Conservation (phyloP, 1,140 invertebrate genomes). For the Gerris buenoi region DNA sequence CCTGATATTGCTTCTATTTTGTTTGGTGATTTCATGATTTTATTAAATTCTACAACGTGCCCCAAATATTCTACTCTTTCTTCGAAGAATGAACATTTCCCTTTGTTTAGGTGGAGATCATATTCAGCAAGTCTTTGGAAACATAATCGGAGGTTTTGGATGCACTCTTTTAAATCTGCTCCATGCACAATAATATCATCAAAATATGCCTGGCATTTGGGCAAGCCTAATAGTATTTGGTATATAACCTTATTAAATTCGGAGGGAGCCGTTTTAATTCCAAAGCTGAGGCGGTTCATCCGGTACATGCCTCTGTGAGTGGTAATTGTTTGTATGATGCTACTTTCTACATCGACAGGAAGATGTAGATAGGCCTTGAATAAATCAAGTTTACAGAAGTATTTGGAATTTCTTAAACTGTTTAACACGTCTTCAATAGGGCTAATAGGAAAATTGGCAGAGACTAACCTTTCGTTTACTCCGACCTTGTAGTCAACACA, state of each 20-base stretch:
- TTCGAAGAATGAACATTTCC: not conserved
- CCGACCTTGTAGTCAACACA: constrained; percentile 33
- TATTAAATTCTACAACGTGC: not conserved
- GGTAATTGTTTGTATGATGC: constrained; percentile 26
- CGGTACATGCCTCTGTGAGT: constrained; percentile 3
- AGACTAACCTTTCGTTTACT: constrained; percentile 16
- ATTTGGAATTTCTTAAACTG: constrained; percentile 1
- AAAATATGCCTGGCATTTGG: constrained; percentile 5
- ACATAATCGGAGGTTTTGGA: not conserved
- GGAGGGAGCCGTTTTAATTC: constrained; percentile 7
- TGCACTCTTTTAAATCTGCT: not conserved
- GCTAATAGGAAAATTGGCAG: constrained; percentile 2
- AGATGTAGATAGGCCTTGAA: constrained; percentile 26
- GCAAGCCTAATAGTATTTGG: not conserved
- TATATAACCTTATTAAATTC: constrained; percentile 3
- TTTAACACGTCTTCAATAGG: not conserved
- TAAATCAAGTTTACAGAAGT: constrained; percentile 6
- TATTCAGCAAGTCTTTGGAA: constrained; percentile 4
- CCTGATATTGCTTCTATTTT: too few relatives aligned
- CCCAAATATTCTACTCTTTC: not conserved
- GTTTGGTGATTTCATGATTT: constrained; percentile 7
- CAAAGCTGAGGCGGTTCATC: constrained; percentile 12
- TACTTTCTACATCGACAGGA: constrained; percentile 20
- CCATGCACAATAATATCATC: constrained; percentile 8
- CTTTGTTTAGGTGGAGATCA: constrained; percentile 17